A percentile compares a stretch with the other conserved stretches of the same genome.
These are phyloP conservation scores for Thysanoteuthis rhombus DNA, from an alignment of 2,888 invertebrate species.

Conservation along the genomic window DNA sequence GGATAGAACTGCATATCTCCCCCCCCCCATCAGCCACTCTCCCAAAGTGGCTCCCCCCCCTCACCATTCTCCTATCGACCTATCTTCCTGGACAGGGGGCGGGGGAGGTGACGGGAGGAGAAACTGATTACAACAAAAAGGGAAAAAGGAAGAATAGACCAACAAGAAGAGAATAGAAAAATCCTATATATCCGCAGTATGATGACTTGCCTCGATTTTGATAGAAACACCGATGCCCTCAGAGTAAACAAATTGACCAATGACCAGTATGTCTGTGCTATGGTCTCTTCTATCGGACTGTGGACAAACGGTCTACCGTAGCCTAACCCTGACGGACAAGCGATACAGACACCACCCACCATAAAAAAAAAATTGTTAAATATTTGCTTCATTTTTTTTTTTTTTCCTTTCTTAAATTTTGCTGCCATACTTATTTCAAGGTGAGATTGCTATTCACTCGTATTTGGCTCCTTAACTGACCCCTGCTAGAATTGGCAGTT, in stretches of 20 bases:
- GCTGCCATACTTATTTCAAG: neutral
- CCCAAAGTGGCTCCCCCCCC: neutral
- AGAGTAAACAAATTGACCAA: constrained; percentile 12
- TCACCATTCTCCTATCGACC: neutral
- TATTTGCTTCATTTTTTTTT: neutral
- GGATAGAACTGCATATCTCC: neutral
- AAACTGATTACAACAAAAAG: neutral
- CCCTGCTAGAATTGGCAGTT: neutral
- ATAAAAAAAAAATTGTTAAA: neutral
- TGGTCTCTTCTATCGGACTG: neutral
- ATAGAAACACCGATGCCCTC: neutral
- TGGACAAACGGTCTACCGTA: constrained; percentile 12
- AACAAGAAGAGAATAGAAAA: neutral
- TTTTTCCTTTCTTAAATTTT: neutral
- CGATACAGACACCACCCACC: neutral
- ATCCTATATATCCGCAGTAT: neutral
- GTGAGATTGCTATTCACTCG: neutral
- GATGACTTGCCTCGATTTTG: neutral
- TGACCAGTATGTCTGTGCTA: constrained; percentile 12
- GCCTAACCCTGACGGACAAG: neutral
- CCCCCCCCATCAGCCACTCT: neutral
- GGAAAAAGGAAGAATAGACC: neutral
- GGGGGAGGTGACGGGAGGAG: neutral
- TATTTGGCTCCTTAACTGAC: neutral
- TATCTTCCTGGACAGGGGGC: neutral